Base-by-base conservation (phyloP, 2,113 vertebrate species). In the Rhinopomastus cyanomelas region DNA sequence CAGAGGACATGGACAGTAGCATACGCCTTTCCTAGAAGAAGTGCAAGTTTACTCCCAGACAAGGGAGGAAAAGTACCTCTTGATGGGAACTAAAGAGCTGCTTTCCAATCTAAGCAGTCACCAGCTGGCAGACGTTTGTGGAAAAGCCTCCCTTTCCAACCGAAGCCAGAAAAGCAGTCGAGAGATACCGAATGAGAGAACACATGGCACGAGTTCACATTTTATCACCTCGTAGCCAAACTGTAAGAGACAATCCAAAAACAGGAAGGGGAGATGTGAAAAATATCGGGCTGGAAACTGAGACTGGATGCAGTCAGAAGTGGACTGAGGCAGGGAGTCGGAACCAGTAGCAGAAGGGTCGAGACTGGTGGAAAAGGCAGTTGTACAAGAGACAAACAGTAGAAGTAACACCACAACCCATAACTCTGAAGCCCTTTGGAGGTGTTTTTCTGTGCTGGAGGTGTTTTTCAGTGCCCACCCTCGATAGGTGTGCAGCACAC, bases 41-140 rank as follows among this genome's bases (percentile, higher is more conserved):
- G 15, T 30, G 25, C 49, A 32, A 18, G 3, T 25, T 89, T 80
- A 27, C 87, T 89, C 52, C 52, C 42, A 76, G 52, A 17, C 15
- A 44, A 29, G 20, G 52, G 77, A 59, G 26, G 56, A 85, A 82
- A 93, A 78, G 27, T 73, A 68, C 53, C 27, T 75, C 46, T 51
- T 62, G 86, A 34, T 76, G 62, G 61, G 51, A 96, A 69, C 15
- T 32, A 84, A 39, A 19, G 27, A 76, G 39, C 36, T 61, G 3
- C 61, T 85, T 95, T 56, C 59, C 87, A 84, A 36, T 81, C 84
- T 79, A 69, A 90, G 55, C 15, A 59, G 62, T 93, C 71, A 79
- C 87, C 81, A 88, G 26, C 78, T 93, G 81, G 91, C 91, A 93
- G 62, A 76, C 18, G 59, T 65, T 88, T 88, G 25, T 93, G 81